These are phyloP conservation scores for Thryonomys swinderianus DNA, from an alignment of 2,113 vertebrate genomes.

Conservation along the genomic window DNA sequence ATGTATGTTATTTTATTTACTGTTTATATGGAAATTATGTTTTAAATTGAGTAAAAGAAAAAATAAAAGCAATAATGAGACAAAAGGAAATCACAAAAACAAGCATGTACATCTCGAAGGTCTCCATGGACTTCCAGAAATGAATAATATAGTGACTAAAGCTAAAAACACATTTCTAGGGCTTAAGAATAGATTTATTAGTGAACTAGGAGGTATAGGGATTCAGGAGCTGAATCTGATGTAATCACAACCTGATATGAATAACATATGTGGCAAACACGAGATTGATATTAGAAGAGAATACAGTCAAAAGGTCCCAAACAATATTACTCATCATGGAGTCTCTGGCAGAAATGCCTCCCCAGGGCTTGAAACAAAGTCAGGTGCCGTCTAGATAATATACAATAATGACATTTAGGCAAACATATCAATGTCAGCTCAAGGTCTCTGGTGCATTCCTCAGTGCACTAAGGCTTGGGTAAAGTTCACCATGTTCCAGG, in stretches of 20 bases:
- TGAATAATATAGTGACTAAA: neutral
- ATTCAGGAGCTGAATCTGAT: neutral
- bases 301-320: neutral
- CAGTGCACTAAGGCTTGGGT: neutral
- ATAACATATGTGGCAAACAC: neutral
- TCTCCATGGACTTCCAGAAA: slow-evolving; percentile 38
- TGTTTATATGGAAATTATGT: neutral
- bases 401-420: neutral
- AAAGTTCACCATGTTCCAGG: neutral
- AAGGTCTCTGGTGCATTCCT: neutral
- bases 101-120: neutral
- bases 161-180: slow-evolving; percentile 29
- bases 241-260: neutral
- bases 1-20: slow-evolving; percentile 22
- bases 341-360: neutral
- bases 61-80: slow-evolving; percentile 15
- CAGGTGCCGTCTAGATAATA: neutral
- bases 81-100: slow-evolving; percentile 34
- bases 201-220: neutral
- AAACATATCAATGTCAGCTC: neutral
- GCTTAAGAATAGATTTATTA: slow-evolving; percentile 15
- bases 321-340: neutral
- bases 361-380: neutral
- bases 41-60: slow-evolving; percentile 36
- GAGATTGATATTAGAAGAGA: neutral